A percentile compares a stretch with the other conserved stretches of the same genome.
Conservation (phyloP, 2,113 vertebrate genomes). For the Solenodon paradoxus region DNA sequence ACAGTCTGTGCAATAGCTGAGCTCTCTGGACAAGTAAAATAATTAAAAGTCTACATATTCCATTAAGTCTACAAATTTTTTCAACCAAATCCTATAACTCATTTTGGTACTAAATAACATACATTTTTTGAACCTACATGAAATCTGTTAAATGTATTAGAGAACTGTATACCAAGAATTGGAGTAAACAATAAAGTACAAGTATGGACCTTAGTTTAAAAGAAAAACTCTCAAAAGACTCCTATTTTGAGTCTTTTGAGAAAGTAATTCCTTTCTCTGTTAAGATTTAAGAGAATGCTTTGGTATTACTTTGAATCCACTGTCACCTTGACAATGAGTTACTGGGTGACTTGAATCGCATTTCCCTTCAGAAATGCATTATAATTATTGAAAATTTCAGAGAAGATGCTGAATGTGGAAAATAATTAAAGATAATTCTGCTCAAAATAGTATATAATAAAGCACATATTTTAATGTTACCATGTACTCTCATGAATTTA, state of each 20-base stretch:
- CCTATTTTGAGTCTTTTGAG: not conserved
- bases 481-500: not conserved
- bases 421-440: not conserved
- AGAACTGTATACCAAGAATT: not conserved
- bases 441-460: not conserved
- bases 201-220: not conserved
- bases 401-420: not conserved
- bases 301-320: fast-evolving
- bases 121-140: not conserved
- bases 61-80: not conserved
- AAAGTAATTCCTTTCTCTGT: not conserved
- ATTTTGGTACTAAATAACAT: not conserved
- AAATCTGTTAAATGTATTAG: not conserved
- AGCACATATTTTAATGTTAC: not conserved
- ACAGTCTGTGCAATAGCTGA: not conserved
- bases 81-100: not conserved
- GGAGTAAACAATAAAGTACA: not conserved
- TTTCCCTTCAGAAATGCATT: not conserved
- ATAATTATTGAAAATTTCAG: not conserved
- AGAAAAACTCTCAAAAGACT: not conserved
- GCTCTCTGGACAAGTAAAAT: constrained; percentile 14
- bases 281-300: not conserved
- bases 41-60: not conserved
- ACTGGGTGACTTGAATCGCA: not conserved
- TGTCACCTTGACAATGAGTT: not conserved